A percentile compares a stretch with the other conserved stretches of the same genome.
phyloP scores from a whole-genome alignment of 2,888 invertebrate species.

The Sussaba pulchella region DNA sequence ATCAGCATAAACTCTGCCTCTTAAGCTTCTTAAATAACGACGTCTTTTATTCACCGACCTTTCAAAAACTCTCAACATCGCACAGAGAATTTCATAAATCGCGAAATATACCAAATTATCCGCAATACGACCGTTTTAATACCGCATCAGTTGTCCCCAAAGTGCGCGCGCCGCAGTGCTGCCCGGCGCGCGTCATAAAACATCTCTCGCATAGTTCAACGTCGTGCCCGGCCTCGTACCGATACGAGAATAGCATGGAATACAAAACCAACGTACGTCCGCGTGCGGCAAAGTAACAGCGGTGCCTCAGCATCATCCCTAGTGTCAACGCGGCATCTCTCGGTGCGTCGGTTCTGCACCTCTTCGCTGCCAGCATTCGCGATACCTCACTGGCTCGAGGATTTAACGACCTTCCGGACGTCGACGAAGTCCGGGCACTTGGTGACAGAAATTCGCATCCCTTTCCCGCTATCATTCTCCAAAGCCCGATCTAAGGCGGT shows the following conservation, averaged over 20 bases:
- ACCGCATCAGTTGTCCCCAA: neutral
- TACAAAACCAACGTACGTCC: constrained; percentile 34
- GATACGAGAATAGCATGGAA: constrained; percentile 64
- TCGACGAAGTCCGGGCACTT: constrained; percentile 39
- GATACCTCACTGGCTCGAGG: constrained; percentile 39
- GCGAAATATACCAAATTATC: neutral
- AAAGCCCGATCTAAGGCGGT: constrained; percentile 47
- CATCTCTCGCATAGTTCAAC: constrained; percentile 59
- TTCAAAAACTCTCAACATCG: neutral
- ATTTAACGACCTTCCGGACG: constrained; percentile 52
- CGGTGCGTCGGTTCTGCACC: no score
- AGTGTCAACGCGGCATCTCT: constrained; percentile 16
- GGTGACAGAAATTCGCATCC: constrained; percentile 52
- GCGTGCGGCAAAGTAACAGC: constrained; percentile 30
- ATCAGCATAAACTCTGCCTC: neutral
- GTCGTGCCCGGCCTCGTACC: constrained; percentile 44
- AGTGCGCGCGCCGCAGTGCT: constrained; percentile 12
- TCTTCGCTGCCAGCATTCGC: constrained; percentile 41
- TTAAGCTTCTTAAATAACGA: no score
- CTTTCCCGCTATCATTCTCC: constrained; percentile 58
- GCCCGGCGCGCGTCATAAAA: constrained; percentile 61
- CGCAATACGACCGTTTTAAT: neutral
- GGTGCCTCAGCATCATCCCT: neutral
- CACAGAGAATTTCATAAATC: constrained; percentile 3
- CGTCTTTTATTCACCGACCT: neutral